These are phyloP conservation scores for Aurelia aurita DNA, from an alignment of 30 jellyfish, hydroid and myxozoan genomes.

Conservation along the genomic window DNA sequence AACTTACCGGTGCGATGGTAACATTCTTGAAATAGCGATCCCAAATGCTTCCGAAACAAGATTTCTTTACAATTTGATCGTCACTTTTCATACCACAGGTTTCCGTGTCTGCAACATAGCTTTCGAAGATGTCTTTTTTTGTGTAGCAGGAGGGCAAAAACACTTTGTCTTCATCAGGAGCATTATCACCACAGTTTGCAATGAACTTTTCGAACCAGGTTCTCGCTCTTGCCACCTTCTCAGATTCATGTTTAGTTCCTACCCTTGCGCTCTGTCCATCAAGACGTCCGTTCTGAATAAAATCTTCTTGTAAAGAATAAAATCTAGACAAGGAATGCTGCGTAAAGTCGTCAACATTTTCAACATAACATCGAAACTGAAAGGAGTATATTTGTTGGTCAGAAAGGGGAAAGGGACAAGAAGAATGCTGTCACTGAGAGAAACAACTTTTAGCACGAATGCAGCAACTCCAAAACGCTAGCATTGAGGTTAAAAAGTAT, in stretches of 20 bases:
- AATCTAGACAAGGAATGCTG: background rate
- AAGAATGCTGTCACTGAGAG: too few species aligned
- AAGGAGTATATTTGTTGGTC: too few species aligned
- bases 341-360: background rate
- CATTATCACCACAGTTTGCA: too few species aligned
- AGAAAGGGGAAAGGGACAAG: too few species aligned
- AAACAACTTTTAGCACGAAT: too few species aligned
- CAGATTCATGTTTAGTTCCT: slow-evolving; percentile 4
- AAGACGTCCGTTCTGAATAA: background rate
- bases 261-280: background rate
- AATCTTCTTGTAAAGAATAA: slow-evolving; percentile 2
- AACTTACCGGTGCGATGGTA: slow-evolving; percentile 4
- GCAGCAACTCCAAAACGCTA: too few species aligned
- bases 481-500: too few species aligned
- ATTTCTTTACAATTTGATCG: background rate
- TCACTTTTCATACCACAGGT: background rate
- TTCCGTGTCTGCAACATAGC: too few species aligned
- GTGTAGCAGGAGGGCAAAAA: too few species aligned
- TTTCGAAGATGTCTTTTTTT: too few species aligned
- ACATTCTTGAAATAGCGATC: background rate
- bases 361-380: background rate
- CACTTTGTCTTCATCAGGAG: too few species aligned
- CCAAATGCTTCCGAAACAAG: background rate
- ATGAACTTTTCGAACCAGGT: slow-evolving; percentile 2
- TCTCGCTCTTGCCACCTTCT: slow-evolving; percentile 20